Percentiles rank a stretch among this genome's conserved stretches.
These are phyloP conservation scores for Troides oblongomaculatus DNA, from an alignment of 2,888 invertebrate genomes.

Conservation along the genomic window DNA sequence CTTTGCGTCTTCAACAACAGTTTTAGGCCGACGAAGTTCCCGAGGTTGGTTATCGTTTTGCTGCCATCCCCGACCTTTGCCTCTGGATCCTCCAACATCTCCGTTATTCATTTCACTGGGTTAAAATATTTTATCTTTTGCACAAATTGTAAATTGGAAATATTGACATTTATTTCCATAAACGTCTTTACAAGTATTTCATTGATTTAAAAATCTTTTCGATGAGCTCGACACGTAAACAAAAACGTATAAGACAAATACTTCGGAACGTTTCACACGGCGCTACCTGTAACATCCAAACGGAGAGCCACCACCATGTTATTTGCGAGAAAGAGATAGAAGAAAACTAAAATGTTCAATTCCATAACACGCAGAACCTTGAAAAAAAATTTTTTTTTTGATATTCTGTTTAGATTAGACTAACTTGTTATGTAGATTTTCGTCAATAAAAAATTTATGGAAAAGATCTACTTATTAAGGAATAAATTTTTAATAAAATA, in stretches of 20 bases:
- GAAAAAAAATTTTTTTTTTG: not conserved
- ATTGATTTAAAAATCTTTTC: slow-evolving; percentile 37
- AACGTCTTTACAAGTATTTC: slow-evolving; percentile 42
- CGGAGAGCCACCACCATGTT: slow-evolving; percentile 66
- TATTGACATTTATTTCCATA: slow-evolving; percentile 61
- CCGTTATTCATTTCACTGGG: slow-evolving; percentile 75
- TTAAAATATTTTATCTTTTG: slow-evolving; percentile 42
- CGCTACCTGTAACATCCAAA: slow-evolving; percentile 26
- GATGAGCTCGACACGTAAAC: slow-evolving; percentile 74
- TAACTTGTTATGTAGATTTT: too few species aligned
- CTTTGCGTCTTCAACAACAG: slow-evolving; percentile 59
- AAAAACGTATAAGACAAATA: slow-evolving; percentile 73
- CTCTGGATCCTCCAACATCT: slow-evolving; percentile 72
- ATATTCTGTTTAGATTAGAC: too few species aligned
- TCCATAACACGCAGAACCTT: slow-evolving; percentile 9
- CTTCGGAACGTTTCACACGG: slow-evolving; percentile 55
- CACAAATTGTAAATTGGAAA: slow-evolving; percentile 42
- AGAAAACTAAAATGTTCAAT: slow-evolving; percentile 20
- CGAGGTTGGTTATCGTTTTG: slow-evolving; percentile 70
- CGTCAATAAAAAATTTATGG: too few species aligned
- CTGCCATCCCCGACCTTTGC: slow-evolving; percentile 76
- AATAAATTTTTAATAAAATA: too few species aligned
- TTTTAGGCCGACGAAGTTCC: slow-evolving; percentile 71
- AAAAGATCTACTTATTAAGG: too few species aligned
- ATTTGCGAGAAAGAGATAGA: slow-evolving; percentile 49